Evolutionary conservation across 2,113 vertebrate genomes (phyloP), one percentile per base, ranked within the genome.

Genomic region (Hippopotamus amphibius): DNA sequence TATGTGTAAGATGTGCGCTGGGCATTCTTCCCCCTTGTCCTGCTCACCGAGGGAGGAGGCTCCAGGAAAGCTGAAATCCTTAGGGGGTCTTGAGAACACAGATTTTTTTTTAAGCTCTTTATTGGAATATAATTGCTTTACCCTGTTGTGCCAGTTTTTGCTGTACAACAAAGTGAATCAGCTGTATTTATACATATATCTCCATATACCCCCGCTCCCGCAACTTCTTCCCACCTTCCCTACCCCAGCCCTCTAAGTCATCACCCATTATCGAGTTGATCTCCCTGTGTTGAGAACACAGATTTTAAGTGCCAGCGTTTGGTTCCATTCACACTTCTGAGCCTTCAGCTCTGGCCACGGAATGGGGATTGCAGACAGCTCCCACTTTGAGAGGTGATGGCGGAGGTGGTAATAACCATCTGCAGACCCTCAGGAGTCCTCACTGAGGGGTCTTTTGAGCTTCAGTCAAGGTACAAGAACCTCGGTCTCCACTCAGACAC

Each of bases 1-100:
- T 57, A 3, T 2, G 7, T 11, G 7, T 6, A 48, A 22, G 17
- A 41, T 0, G 0, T 22, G 19, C 22, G 2, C 37, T 37, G 11
- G 14, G 30, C 43, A 14, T 22, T 24, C 63, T 24, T 43, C 74
- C 13, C 16, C 13, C 9, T 8, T 17, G 15, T 48, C 53, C 2
- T 21, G 19, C 16, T 43, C 30, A 12, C 22, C 1, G 30, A 12
- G 12, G 53, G 22, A 41, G 14, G 66, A 87, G 46, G 22, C 8
- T 5, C 10, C 43, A 6, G 74, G 22, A 33, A 19, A 63, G 12
- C 53, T 21, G 14, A 37, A 81, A 14, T 33, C 37, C 59, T 16
- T 0, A 53, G 41, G 41, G 12, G 50, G 48, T 21, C 14, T 30
- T 30, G 11, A 24, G 88, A 43, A 57, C 48, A 9, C 4, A 17